Percentiles rank a stretch among this genome's conserved stretches.
phyloP scores from a whole-genome alignment of 1,140 invertebrate species.

The Drosophila parabipectinata region DNA sequence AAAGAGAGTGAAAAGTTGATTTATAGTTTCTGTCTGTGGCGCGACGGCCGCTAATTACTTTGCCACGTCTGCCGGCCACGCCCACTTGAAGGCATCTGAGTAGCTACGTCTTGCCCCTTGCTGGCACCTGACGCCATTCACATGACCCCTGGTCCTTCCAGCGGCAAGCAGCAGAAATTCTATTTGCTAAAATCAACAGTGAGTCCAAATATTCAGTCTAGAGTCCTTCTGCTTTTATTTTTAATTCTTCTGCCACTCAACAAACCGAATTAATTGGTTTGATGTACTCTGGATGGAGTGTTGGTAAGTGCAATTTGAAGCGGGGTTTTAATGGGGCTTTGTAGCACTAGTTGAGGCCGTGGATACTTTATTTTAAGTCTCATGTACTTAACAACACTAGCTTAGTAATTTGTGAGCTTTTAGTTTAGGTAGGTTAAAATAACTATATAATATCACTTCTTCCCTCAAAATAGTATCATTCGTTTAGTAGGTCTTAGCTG shows the following conservation, averaged over 20 bases:
- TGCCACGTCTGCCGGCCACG: constrained; percentile 72
- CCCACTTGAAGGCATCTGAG: constrained; percentile 29
- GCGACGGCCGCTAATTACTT: constrained; percentile 76
- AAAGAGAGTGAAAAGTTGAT: constrained; percentile 62
- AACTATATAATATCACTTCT: no score
- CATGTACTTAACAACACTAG: no score
- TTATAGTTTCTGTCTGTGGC: constrained; percentile 79
- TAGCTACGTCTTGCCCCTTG: neutral
- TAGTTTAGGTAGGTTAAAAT: no score
- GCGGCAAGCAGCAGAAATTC: constrained; percentile 20
- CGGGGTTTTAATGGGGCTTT: neutral
- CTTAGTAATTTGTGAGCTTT: no score
- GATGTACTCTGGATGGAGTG: constrained; percentile 6
- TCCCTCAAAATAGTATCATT: no score
- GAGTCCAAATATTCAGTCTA: constrained; percentile 12
- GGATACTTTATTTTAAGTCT: no score
- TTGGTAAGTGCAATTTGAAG: neutral
- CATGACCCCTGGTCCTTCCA: constrained; percentile 10
- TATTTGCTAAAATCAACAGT: constrained; percentile 74
- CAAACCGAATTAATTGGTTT: constrained; percentile 50
- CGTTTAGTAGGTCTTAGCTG: no score
- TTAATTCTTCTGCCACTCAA: constrained; percentile 13
- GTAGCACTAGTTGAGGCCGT: no score
- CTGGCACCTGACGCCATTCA: constrained; percentile 48
- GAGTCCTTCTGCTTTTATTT: constrained; percentile 6